These are phyloP conservation scores for Pyrochroa serraticornis DNA, from an alignment of 2,888 invertebrate genomes.

Conservation along the genomic window DNA sequence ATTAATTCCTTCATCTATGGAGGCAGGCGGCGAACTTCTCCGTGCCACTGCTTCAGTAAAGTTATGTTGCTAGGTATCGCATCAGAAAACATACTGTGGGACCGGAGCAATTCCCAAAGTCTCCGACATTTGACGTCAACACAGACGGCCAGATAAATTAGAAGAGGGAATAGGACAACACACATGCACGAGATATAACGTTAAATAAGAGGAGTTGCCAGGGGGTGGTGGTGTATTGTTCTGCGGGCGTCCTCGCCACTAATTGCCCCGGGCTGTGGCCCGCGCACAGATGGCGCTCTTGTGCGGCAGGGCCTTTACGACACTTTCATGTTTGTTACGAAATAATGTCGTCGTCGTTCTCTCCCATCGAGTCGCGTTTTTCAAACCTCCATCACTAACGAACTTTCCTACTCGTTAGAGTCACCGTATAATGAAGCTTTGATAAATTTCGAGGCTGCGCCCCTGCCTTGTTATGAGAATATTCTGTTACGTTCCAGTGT, in stretches of 20 bases:
- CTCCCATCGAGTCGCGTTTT: conserved; percentile 29
- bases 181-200: conserved; percentile 22
- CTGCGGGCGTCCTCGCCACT: conserved; percentile 42
- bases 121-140: conserved; percentile 52
- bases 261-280: conserved; percentile 41
- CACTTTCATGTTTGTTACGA: conserved; percentile 43
- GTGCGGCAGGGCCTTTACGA: conserved; percentile 36
- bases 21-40: not conserved
- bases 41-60: not conserved
- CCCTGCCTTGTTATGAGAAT: too few species aligned
- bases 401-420: conserved; percentile 37
- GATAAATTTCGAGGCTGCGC: conserved; percentile 2
- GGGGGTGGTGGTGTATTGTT: conserved; percentile 36
- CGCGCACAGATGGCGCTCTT: conserved; percentile 42
- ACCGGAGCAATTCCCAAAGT: conserved; percentile 52
- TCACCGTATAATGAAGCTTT: conserved; percentile 20
- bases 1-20: too few species aligned
- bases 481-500: too few species aligned
- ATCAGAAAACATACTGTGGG: conserved; percentile 57
- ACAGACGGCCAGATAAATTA: conserved; percentile 53
- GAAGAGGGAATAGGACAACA: conserved; percentile 45
- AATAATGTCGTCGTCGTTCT: conserved; percentile 30
- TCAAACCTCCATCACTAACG: conserved; percentile 34
- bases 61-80: conserved; percentile 35
- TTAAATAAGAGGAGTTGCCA: conserved; percentile 27